These are phyloP conservation scores for Notothenia coriiceps DNA, from an alignment of 2,113 vertebrate genomes.

Conservation along the genomic window DNA sequence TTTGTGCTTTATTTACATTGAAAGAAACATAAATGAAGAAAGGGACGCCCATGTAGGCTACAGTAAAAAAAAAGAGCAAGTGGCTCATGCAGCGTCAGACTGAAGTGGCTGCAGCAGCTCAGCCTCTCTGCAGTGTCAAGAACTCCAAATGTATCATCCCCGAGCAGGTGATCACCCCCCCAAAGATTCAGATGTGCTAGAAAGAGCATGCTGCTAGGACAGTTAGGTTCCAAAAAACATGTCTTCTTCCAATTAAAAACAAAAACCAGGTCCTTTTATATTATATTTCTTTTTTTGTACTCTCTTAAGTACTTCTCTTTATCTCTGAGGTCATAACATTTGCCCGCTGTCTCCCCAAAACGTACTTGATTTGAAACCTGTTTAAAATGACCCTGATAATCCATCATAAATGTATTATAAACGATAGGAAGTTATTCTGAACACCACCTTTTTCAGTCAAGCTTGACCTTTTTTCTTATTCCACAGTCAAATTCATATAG, in stretches of 20 bases:
- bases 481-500: not conserved
- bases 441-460: not conserved
- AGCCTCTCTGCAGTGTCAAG: slow-evolving; percentile 32
- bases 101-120: slow-evolving; percentile 28
- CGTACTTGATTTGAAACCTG: not conserved
- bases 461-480: not conserved
- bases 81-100: slow-evolving; percentile 20
- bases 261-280: not conserved
- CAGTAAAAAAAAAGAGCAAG: not conserved
- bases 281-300: not conserved
- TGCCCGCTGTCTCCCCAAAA: not conserved
- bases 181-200: slow-evolving; percentile 7
- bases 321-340: not conserved
- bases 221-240: not conserved
- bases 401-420: slow-evolving; percentile 2
- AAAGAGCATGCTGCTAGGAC: not conserved
- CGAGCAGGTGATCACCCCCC: slow-evolving; percentile 29
- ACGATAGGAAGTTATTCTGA: not conserved
- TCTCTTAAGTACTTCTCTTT: not conserved
- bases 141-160: slow-evolving; percentile 29
- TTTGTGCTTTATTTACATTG: not conserved
- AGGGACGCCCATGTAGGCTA: not conserved
- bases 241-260: not conserved
- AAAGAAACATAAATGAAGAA: not conserved
- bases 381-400: not conserved